Conservation (phyloP, 2,113 vertebrate genomes). For the Catagonus wagneri region DNA sequence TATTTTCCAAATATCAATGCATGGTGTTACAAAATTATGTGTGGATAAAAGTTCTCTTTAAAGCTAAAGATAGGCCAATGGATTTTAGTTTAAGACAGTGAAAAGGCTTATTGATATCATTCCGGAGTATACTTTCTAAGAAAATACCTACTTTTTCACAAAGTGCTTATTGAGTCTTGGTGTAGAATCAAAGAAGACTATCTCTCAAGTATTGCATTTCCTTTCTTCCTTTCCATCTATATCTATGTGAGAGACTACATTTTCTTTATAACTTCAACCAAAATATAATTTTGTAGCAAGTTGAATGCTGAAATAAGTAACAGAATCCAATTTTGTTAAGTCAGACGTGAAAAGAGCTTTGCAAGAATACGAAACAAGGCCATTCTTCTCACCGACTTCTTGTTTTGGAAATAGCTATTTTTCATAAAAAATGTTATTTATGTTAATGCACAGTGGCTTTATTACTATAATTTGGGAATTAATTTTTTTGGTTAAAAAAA, state of each 20-base stretch:
- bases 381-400: not conserved
- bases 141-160: not conserved
- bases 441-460: not conserved
- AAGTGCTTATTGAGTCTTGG: not conserved
- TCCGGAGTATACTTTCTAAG: not conserved
- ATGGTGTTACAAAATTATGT: not conserved
- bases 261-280: conserved; percentile 17
- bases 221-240: not conserved
- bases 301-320: not conserved
- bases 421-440: conserved; percentile 26
- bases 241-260: not conserved
- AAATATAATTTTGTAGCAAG: not conserved
- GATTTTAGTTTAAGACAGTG: not conserved
- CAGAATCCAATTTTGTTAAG: not conserved
- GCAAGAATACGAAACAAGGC: not conserved
- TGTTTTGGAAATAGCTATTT: conserved; percentile 35
- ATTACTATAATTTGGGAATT: not conserved
- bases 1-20: not conserved
- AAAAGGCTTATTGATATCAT: not conserved
- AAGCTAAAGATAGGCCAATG: not conserved
- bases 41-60: not conserved
- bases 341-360: conserved; percentile 15
- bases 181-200: not conserved
- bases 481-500: not conserved
- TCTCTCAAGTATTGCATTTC: not conserved